phyloP scores from a whole-genome alignment of 2,888 invertebrate species.

The Cerastis rubricosa region DNA sequence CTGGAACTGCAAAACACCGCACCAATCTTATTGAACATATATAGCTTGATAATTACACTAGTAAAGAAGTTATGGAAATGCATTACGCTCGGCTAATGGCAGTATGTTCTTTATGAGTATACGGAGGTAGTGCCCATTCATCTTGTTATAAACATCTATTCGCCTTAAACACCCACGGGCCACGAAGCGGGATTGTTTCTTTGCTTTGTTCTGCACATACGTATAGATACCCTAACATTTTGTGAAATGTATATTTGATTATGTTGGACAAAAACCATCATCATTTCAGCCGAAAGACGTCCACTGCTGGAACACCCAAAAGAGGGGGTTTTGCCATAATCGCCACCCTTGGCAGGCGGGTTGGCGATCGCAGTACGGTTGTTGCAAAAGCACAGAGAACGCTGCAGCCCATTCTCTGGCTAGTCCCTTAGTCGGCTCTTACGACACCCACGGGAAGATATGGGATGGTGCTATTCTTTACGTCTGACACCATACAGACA shows the following conservation, averaged over 20 bases:
- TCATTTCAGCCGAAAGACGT: no score
- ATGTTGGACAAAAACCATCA: background rate
- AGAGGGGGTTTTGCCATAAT: no score
- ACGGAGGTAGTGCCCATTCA: conserved; percentile 21
- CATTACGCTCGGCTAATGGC: background rate
- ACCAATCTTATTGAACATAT: background rate
- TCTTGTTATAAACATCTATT: conserved; percentile 35
- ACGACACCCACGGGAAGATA: no score
- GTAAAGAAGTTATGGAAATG: conserved; percentile 1
- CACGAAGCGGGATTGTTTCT: background rate
- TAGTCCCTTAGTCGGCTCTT: no score
- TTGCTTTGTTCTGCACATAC: conserved; percentile 27
- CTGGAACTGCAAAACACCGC: background rate
- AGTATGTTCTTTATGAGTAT: conserved; percentile 19
- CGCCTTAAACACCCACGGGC: conserved; percentile 32
- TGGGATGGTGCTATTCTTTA: no score
- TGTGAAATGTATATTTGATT: background rate
- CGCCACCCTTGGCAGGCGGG: no score
- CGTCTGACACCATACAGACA: no score
- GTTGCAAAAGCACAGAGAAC: no score
- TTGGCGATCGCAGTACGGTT: no score
- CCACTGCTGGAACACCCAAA: no score
- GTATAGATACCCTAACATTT: background rate
- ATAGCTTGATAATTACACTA: conserved; percentile 4
- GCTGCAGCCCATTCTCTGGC: no score